Evolutionary conservation across 2,113 vertebrate genomes (phyloP), one percentile per base, ranked within the genome.

Genomic region (Lipophrys pholis): DNA sequence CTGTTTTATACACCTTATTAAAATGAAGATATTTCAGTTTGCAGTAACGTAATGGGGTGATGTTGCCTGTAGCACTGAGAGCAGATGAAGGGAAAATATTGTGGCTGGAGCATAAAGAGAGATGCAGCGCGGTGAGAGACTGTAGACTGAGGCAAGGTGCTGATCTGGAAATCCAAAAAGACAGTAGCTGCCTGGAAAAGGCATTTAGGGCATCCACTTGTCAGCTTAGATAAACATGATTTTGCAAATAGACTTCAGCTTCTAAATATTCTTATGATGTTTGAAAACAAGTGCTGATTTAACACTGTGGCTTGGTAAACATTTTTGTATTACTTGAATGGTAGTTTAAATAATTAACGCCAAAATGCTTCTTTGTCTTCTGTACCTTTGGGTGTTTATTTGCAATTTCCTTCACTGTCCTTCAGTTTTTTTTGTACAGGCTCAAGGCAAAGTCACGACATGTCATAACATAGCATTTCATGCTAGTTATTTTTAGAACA

Each of bases 271-370:
- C 11, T 1, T 14, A 6, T 52, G 56, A 48, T 41, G 16, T 64
- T 36, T 56, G 3, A 56, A 41, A 63, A 54, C 15, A 1, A 48
- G 5, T n/a, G 21, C 11, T 63, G 30, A 54, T 63, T 45, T 71
- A 52, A 60, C 40, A 41, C 6, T 16, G 3, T 11, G n/a, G 11
- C 51, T 49, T 1, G 0, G 4, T 48, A 51, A 52, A 40, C 15
- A 11, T 7, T 53, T 53, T 9, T 45, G 10, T 48, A 6, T 6
- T 43, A 1, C 0, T 1, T 0, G 38, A 39, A 17, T 9, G 50
- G 3, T 21, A 1, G 49, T 56, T 15, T 40, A 56, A 39, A 72
- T 48, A 10, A 54, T 62, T 53, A 49, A 49, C 21, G 21, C 21
- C 21, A 49, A 15, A n/a, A 39, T 36, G 36, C 30, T 30, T 30